Evolutionary conservation across 2,797 vertebrate genomes (phyloP).

Genomic region (Lophius americanus): DNA sequence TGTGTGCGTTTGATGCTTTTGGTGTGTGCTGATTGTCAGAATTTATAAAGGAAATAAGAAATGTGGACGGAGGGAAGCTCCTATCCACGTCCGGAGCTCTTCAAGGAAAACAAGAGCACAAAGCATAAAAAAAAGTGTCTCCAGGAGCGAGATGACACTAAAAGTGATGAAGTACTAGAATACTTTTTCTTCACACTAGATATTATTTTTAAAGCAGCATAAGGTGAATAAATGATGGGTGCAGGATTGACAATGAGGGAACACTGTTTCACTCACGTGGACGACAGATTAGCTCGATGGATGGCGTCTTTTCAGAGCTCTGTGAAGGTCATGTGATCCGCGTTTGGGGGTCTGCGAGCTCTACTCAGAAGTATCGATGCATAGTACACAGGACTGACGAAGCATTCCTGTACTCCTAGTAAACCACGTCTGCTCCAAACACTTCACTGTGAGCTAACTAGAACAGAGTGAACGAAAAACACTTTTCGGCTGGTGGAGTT

Average conservation of each 20-base stretch:
- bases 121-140: slow-evolving; percentile 31
- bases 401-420: slow-evolving; percentile 53
- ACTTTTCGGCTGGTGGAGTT: slow-evolving; percentile 76
- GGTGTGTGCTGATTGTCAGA: slow-evolving; percentile 78
- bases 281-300: slow-evolving; percentile 19
- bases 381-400: slow-evolving; percentile 76
- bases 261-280: slow-evolving; percentile 41
- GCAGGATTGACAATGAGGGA: slow-evolving; percentile 31
- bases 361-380: slow-evolving; percentile 66
- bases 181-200: slow-evolving; percentile 16
- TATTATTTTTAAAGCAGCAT: slow-evolving; percentile 2
- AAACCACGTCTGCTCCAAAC: slow-evolving; percentile 46
- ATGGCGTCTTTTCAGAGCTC: slow-evolving; percentile 35
- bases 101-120: slow-evolving; percentile 22
- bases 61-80: slow-evolving; percentile 49
- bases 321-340: slow-evolving; percentile 35
- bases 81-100: too few relatives aligned
- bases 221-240: background rate
- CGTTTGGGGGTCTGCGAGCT: slow-evolving; percentile 40
- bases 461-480: slow-evolving; percentile 68
- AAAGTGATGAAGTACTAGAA: slow-evolving; percentile 14
- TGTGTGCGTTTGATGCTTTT: slow-evolving; percentile 47
- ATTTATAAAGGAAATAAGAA: slow-evolving; percentile 48
- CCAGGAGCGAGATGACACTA: background rate
- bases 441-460: slow-evolving; percentile 73